Conservation (phyloP, 2,113 vertebrate genomes). For the Macquaria australasica region DNA sequence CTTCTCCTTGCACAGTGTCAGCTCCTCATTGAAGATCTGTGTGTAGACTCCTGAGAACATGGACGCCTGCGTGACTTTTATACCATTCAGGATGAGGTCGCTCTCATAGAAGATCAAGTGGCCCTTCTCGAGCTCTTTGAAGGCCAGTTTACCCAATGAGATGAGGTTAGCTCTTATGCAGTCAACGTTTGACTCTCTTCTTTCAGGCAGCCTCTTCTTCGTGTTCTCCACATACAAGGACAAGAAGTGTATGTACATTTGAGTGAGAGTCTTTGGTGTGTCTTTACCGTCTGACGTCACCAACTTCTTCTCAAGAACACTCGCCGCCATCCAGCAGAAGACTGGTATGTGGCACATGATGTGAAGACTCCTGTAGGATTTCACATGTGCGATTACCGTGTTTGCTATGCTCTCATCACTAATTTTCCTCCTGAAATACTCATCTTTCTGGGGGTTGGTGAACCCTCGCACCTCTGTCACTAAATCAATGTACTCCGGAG, state of each 20-base stretch:
- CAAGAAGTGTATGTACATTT: constrained; percentile 78
- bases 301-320: constrained; percentile 62
- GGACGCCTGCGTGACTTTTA: constrained; percentile 52
- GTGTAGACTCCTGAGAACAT: constrained; percentile 77
- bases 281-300: constrained; percentile 20
- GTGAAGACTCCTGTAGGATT: constrained; percentile 75
- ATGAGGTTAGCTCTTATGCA: constrained; percentile 52
- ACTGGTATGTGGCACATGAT: constrained; percentile 82
- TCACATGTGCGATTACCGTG: constrained; percentile 65
- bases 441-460: constrained; percentile 72
- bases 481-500: constrained; percentile 49
- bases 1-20: constrained; percentile 56
- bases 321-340: constrained; percentile 73
- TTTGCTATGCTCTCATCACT: constrained; percentile 40
- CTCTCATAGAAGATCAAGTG: constrained; percentile 74
- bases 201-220: constrained; percentile 43
- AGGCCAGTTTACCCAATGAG: constrained; percentile 72
- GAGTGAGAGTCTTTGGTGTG: constrained; percentile 71
- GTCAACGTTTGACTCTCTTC: constrained; percentile 33
- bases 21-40: constrained; percentile 72
- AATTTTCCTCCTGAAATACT: constrained; percentile 74
- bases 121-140: constrained; percentile 66
- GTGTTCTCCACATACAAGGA: constrained; percentile 47
- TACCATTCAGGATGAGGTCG: constrained; percentile 56
- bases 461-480: constrained; percentile 78